These are phyloP conservation scores for Digitonthophagus gazella DNA, from an alignment of 2,888 invertebrate species.

Conservation along the genomic window DNA sequence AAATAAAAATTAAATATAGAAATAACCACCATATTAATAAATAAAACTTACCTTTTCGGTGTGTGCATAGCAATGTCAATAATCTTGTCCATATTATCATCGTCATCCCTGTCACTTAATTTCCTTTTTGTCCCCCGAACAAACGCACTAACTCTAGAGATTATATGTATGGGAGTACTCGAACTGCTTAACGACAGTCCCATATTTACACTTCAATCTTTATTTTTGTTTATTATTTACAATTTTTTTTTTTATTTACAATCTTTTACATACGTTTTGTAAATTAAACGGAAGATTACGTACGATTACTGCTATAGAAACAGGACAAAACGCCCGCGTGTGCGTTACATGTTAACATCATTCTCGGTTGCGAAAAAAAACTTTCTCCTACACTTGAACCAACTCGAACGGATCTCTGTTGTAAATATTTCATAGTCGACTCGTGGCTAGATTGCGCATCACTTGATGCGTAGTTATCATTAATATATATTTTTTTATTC, in stretches of 20 bases:
- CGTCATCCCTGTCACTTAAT: conserved; percentile 54
- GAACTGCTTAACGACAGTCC: conserved; percentile 50
- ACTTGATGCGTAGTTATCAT: too few relatives aligned
- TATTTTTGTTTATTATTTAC: background rate
- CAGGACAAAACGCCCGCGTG: background rate
- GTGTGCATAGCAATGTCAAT: conserved; percentile 59
- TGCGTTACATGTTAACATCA: conserved; percentile 9
- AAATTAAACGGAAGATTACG: conserved; percentile 11
- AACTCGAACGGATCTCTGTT: conserved; percentile 10
- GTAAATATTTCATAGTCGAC: conserved; percentile 28
- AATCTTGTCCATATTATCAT: conserved; percentile 54
- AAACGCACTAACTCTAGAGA: conserved; percentile 51
- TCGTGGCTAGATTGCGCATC: conserved; percentile 9
- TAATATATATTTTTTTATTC: too few relatives aligned
- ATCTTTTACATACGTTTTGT: background rate
- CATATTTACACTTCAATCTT: conserved; percentile 42
- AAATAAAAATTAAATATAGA: background rate
- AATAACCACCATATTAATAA: background rate
- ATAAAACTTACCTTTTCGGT: conserved; percentile 59
- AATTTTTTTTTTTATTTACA: background rate
- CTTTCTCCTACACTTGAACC: conserved; percentile 14
- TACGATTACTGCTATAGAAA: conserved; percentile 6
- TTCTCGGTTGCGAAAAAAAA: conserved; percentile 1
- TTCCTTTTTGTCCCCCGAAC: conserved; percentile 57
- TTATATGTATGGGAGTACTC: conserved; percentile 46